Evolutionary conservation across 2,888 invertebrate genomes (phyloP).

Genomic region (Eugnorisma glareosa): DNA sequence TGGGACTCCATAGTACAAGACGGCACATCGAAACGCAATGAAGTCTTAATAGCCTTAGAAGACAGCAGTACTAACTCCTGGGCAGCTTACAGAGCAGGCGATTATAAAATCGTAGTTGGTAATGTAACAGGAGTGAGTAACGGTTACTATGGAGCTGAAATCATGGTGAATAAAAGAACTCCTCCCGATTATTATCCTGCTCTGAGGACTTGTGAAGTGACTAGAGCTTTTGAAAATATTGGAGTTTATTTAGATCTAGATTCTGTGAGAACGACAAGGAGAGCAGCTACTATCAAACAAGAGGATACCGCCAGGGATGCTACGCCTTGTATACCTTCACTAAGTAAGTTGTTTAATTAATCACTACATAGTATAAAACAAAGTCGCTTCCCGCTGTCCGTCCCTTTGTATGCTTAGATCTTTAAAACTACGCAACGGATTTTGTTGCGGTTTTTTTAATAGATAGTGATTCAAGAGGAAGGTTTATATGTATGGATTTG

Average conservation of each 20-base stretch:
- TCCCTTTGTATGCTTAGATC: too few species aligned
- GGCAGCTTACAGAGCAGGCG: slow-evolving; percentile 90
- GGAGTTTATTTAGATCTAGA: slow-evolving; percentile 78
- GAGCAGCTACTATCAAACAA: slow-evolving; percentile 78
- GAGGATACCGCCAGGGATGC: slow-evolving; percentile 78
- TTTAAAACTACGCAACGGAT: too few species aligned
- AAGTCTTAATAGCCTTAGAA: slow-evolving; percentile 90
- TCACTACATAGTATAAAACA: too few species aligned
- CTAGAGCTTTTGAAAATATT: slow-evolving; percentile 78
- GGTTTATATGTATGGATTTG: too few species aligned
- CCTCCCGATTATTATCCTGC: slow-evolving; percentile 81
- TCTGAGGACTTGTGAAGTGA: slow-evolving; percentile 77
- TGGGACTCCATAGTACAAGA: slow-evolving; percentile 92
- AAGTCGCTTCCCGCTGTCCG: too few species aligned
- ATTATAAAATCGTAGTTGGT: slow-evolving; percentile 92
- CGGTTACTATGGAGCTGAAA: slow-evolving; percentile 82
- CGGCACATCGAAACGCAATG: slow-evolving; percentile 85
- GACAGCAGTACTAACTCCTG: slow-evolving; percentile 89
- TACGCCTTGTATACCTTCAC: slow-evolving; percentile 81
- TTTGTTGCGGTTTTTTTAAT: too few species aligned
- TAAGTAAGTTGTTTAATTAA: too few species aligned
- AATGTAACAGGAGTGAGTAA: slow-evolving; percentile 85
- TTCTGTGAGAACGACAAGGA: slow-evolving; percentile 76
- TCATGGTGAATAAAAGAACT: slow-evolving; percentile 76
- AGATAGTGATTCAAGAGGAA: too few species aligned